Conservation (phyloP, 2,888 invertebrate species). For the Cactoblastis cactorum region DNA sequence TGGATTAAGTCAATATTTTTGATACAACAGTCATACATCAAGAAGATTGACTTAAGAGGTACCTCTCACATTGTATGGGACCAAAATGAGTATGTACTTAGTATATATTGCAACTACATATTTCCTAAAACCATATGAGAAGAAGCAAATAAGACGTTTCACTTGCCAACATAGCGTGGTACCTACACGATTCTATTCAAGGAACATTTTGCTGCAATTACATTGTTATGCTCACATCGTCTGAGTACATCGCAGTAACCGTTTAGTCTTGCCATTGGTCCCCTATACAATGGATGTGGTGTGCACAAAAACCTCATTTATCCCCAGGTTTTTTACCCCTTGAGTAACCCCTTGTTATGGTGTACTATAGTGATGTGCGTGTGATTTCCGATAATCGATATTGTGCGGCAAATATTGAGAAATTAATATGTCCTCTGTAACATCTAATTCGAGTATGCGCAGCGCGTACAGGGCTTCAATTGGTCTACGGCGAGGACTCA, state of each 20-base stretch:
- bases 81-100: neutral
- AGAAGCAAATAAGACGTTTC: slow-evolving; percentile 12
- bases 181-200: slow-evolving; percentile 65
- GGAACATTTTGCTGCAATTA: slow-evolving; percentile 76
- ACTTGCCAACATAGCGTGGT: slow-evolving; percentile 27
- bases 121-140: neutral
- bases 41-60: no score
- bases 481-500: slow-evolving; percentile 70
- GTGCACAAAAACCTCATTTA: slow-evolving; percentile 33
- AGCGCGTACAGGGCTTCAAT: slow-evolving; percentile 70
- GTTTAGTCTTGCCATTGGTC: slow-evolving; percentile 68
- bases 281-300: slow-evolving; percentile 63
- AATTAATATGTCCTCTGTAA: slow-evolving; percentile 72
- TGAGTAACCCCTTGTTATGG: slow-evolving; percentile 33
- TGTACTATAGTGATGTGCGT: slow-evolving; percentile 44
- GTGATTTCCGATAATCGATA: slow-evolving; percentile 1
- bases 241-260: slow-evolving; percentile 62
- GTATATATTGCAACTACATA: neutral
- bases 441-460: slow-evolving; percentile 70
- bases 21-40: no score
- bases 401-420: slow-evolving; percentile 18
- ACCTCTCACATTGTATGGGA: no score
- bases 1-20: no score
- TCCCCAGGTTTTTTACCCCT: slow-evolving; percentile 29
- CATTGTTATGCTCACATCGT: slow-evolving; percentile 74